These are phyloP conservation scores for Oxytorus armatus DNA, from an alignment of 2,888 invertebrate genomes.

Conservation along the genomic window DNA sequence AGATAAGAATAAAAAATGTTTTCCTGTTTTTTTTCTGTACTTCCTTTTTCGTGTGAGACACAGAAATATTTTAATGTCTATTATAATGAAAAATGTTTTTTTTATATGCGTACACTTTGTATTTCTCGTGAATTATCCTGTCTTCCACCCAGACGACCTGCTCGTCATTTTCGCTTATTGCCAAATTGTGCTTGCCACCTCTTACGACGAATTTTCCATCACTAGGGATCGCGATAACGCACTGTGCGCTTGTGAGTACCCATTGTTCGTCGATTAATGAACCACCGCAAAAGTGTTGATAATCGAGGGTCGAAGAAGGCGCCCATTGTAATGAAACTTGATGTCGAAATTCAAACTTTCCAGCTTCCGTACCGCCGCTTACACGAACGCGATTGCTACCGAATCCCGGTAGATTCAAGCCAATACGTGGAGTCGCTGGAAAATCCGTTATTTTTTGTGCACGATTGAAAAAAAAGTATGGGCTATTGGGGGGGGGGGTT, in stretches of 20 bases:
- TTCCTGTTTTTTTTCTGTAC: too few species aligned
- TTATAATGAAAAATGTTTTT: too few species aligned
- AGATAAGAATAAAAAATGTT: too few species aligned
- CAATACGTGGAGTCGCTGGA: slow-evolving; percentile 56
- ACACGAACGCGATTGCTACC: slow-evolving; percentile 52
- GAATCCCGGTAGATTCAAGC: slow-evolving; percentile 55
- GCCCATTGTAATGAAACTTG: slow-evolving; percentile 83
- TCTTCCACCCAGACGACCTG: slow-evolving; percentile 75
- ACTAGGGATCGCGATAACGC: slow-evolving; percentile 78
- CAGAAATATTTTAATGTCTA: too few species aligned
- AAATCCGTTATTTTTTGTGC: too few species aligned
- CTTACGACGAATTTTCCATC: slow-evolving; percentile 81
- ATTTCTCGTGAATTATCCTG: slow-evolving; percentile 79
- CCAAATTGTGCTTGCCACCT: slow-evolving; percentile 86
- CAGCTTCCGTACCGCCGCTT: slow-evolving; percentile 78
- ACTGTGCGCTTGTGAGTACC: slow-evolving; percentile 84
- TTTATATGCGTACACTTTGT: slow-evolving; percentile 72
- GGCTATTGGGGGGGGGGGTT: too few species aligned
- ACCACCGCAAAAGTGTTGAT: slow-evolving; percentile 84
- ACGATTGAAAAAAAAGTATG: too few species aligned
- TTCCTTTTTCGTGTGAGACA: not conserved
- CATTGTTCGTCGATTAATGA: slow-evolving; percentile 81
- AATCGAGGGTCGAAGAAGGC: slow-evolving; percentile 66
- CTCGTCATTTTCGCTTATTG: slow-evolving; percentile 79
- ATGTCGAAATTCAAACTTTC: slow-evolving; percentile 82